Evolutionary conservation across 1,140 invertebrate species (phyloP).

Genomic region (Nephotettix cincticeps): DNA sequence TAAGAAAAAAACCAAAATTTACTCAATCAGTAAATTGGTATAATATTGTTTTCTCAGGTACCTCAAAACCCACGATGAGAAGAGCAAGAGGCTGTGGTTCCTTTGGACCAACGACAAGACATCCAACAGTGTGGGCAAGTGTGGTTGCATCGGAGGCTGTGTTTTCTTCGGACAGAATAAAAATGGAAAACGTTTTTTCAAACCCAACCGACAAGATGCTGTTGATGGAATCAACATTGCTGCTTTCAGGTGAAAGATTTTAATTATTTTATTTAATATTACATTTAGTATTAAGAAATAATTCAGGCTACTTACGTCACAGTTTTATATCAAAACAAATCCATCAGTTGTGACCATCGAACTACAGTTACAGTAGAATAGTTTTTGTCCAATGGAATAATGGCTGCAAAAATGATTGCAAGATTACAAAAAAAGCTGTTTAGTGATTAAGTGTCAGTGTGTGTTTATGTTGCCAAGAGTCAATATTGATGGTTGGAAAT

Average conservation of each 20-base stretch:
- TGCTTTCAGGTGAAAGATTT: constrained; percentile 55
- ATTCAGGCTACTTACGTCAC: too few species aligned
- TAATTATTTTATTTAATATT: not conserved
- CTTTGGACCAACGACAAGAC: constrained; percentile 77
- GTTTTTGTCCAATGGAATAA: too few species aligned
- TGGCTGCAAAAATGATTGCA: too few species aligned
- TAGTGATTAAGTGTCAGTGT: too few species aligned
- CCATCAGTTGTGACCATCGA: too few species aligned
- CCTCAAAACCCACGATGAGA: constrained; percentile 84
- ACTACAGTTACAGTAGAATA: too few species aligned
- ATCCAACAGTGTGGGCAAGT: constrained; percentile 58
- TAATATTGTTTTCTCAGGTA: constrained; percentile 56
- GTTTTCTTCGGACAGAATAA: constrained; percentile 89
- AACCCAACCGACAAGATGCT: constrained; percentile 75
- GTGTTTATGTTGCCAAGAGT: too few species aligned
- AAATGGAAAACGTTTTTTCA: constrained; percentile 86
- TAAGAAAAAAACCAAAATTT: too few species aligned
- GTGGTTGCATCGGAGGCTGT: constrained; percentile 94
- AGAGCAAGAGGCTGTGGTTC: constrained; percentile 90
- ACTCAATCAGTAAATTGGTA: not conserved
- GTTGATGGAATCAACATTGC: constrained; percentile 81
- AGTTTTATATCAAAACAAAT: too few species aligned
- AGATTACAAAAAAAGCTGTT: too few species aligned
- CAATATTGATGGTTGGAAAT: too few species aligned
- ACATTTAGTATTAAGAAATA: too few species aligned